Conservation (phyloP, 2,113 vertebrate genomes). For the Emydocephalus ijimae region DNA sequence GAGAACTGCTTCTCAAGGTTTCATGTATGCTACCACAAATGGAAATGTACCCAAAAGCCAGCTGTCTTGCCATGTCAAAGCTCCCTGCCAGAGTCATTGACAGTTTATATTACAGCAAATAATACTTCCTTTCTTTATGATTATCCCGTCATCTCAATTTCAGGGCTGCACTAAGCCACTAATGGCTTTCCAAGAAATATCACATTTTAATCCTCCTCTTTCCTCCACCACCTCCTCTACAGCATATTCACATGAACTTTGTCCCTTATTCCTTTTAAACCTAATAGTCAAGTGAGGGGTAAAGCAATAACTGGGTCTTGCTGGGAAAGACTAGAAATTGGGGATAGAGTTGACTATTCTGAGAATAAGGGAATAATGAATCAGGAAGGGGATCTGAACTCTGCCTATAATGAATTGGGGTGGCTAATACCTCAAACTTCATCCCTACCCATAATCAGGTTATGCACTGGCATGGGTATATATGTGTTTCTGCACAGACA, state of each 20-base stretch:
- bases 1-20: conserved; percentile 4
- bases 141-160: conserved; percentile 62
- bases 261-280: neutral
- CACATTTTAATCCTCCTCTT: conserved; percentile 58
- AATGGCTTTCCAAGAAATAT: conserved; percentile 64
- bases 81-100: neutral
- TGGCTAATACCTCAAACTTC: neutral
- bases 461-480: neutral
- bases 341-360: neutral
- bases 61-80: neutral
- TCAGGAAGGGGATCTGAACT: neutral
- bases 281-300: neutral
- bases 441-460: rapidly evolving
- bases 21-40: neutral
- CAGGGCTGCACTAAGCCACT: conserved; percentile 54
- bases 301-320: neutral
- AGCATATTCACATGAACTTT: conserved; percentile 20
- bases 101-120: neutral
- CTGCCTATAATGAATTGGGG: neutral
- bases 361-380: too few species aligned
- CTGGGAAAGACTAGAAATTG: neutral
- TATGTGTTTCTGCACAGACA: neutral
- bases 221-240: neutral
- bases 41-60: neutral
- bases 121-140: neutral